phyloP scores from a whole-genome alignment of 2,113 vertebrate species.

The Varanus komodoensis region DNA sequence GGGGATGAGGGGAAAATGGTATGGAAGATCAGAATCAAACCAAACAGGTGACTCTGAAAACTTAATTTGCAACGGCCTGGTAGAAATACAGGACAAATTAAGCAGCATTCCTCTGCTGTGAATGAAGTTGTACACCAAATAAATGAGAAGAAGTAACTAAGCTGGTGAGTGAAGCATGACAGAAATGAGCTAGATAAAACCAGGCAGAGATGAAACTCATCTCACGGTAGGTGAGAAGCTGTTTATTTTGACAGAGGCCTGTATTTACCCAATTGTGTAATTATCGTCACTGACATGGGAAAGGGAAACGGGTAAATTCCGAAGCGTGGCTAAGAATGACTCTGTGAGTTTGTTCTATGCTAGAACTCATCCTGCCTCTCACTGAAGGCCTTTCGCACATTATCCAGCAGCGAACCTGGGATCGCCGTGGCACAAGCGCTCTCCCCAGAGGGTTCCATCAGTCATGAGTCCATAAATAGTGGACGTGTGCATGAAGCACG shows the following conservation, averaged over 20 bases:
- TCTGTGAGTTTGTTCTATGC: neutral
- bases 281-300: neutral
- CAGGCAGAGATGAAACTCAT: neutral
- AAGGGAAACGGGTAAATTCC: neutral
- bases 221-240: neutral
- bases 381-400: too few relatives aligned
- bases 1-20: constrained; percentile 66
- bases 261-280: neutral
- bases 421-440: neutral
- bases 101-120: constrained; percentile 40
- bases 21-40: constrained; percentile 69
- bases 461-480: neutral
- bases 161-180: neutral
- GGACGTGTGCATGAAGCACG: neutral
- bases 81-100: constrained; percentile 39
- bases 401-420: neutral
- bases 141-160: constrained; percentile 14
- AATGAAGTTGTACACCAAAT: constrained; percentile 24
- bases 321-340: neutral
- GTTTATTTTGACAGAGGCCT: neutral
- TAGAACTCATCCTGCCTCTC: neutral
- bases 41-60: constrained; percentile 70
- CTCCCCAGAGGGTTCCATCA: neutral
- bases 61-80: constrained; percentile 63
- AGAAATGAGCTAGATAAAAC: constrained; percentile 8